phyloP scores from a whole-genome alignment of 2,888 invertebrate genomes.

The Plebejus melissa region DNA sequence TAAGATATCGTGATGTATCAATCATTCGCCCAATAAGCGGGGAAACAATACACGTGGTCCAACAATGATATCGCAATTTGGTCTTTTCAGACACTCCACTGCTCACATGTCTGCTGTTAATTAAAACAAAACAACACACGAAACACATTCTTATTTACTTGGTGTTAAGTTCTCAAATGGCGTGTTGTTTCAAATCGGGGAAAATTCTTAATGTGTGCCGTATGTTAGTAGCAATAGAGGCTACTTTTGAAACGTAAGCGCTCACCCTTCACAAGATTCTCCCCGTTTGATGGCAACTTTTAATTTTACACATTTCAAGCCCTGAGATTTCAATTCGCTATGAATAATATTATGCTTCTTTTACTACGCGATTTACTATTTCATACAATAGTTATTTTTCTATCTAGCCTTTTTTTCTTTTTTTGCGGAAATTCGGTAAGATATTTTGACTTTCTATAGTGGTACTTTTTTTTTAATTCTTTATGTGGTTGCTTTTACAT shows the following conservation, averaged over 20 bases:
- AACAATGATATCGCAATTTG: conserved; percentile 30
- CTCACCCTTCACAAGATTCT: conserved; percentile 28
- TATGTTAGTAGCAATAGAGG: conserved; percentile 13
- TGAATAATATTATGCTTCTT: conserved; percentile 31
- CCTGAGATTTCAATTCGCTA: conserved; percentile 38
- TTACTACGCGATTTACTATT: conserved; percentile 12
- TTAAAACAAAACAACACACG: conserved; percentile 30
- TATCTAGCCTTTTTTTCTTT: not conserved
- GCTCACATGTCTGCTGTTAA: conserved; percentile 28
- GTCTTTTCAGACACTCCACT: conserved; percentile 28
- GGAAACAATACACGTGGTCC: conserved; percentile 27
- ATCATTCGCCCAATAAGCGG: conserved; percentile 10
- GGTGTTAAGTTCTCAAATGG: conserved; percentile 2
- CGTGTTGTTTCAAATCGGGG: conserved; percentile 1
- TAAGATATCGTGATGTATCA: not conserved
- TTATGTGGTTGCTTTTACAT: too few species aligned
- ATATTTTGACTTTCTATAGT: not conserved
- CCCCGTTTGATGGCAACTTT: conserved; percentile 33
- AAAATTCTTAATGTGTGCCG: conserved; percentile 12
- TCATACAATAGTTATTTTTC: not conserved
- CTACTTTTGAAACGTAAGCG: conserved; percentile 16
- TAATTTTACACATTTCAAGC: conserved; percentile 39
- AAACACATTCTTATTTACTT: conserved; percentile 13
- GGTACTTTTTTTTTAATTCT: not conserved
- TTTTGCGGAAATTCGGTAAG: too few species aligned